These are phyloP conservation scores for Synergus umbraculus DNA, from an alignment of 2,888 invertebrate species.

Conservation along the genomic window DNA sequence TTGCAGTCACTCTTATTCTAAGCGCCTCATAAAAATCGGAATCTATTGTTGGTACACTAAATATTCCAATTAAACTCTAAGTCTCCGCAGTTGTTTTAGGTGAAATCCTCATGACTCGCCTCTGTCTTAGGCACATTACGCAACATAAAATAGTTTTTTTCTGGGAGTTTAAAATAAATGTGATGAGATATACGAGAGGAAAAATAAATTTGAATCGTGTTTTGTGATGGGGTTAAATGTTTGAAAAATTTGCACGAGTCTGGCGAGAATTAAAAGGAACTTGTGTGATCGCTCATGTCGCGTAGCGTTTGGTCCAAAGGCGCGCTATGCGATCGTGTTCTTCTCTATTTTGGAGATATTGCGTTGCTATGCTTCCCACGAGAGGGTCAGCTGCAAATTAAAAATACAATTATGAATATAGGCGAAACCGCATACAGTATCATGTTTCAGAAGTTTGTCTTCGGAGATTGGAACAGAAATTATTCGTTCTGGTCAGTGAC, in stretches of 20 bases:
- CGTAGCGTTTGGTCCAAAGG: conserved; percentile 98
- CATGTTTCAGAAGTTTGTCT: too few species aligned
- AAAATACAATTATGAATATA: neutral
- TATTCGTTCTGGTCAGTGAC: too few species aligned
- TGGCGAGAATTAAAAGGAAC: conserved; percentile 62
- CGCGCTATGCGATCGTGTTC: conserved; percentile 99
- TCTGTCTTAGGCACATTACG: conserved; percentile 65
- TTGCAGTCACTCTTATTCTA: conserved; percentile 67
- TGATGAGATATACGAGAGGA: conserved; percentile 46
- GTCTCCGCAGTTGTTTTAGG: conserved; percentile 61
- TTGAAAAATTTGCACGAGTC: conserved; percentile 69
- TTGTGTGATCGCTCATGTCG: conserved; percentile 84
- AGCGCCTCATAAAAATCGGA: conserved; percentile 59
- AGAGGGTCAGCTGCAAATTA: conserved; percentile 91
- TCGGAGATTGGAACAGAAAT: too few species aligned
- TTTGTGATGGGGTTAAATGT: conserved; percentile 55
- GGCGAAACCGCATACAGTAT: too few species aligned
- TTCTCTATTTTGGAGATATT: conserved; percentile 97
- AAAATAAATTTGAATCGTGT: conserved; percentile 52
- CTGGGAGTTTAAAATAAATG: conserved; percentile 1
- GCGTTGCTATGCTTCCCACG: conserved; percentile 98
- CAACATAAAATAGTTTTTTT: conserved; percentile 57
- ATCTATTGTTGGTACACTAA: conserved; percentile 56
- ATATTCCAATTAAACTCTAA: conserved; percentile 68
- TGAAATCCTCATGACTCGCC: conserved; percentile 59